Evolutionary conservation across 1,140 invertebrate species (phyloP).

Genomic region (Drosophila chauvacae): DNA sequence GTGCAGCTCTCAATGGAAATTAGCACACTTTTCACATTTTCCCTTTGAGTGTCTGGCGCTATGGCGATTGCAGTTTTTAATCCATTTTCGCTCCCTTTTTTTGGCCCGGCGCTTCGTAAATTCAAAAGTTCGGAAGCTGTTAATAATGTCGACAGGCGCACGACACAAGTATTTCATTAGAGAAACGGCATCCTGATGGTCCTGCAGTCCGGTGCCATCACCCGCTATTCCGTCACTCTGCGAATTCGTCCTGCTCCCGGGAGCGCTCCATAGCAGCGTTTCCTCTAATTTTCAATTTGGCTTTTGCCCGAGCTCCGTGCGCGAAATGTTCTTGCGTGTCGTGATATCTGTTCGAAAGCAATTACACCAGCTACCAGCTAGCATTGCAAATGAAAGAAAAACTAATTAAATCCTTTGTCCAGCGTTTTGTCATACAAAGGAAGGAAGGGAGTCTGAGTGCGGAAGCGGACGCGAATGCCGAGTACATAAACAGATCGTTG

Average conservation of each 20-base stretch:
- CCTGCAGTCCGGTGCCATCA: slow-evolving; percentile 6
- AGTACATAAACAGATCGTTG: slow-evolving; percentile 40
- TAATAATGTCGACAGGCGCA: slow-evolving; percentile 79
- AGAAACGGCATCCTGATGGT: slow-evolving; percentile 37
- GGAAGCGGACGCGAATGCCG: not conserved
- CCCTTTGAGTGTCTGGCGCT: slow-evolving; percentile 34
- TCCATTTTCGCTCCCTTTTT: slow-evolving; percentile 34
- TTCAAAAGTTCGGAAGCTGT: slow-evolving; percentile 79
- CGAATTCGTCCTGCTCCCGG: not conserved
- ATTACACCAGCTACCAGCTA: slow-evolving; percentile 50
- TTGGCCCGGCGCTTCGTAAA: slow-evolving; percentile 36
- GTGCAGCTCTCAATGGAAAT: slow-evolving; percentile 63
- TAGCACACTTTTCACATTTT: slow-evolving; percentile 74
- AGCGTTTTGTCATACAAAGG: slow-evolving; percentile 52
- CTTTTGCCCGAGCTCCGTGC: slow-evolving; percentile 57
- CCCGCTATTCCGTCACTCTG: slow-evolving; percentile 7
- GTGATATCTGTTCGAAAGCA: slow-evolving; percentile 71
- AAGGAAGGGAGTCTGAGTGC: not conserved
- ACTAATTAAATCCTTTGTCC: slow-evolving; percentile 83
- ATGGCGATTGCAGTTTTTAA: slow-evolving; percentile 51
- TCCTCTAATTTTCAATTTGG: slow-evolving; percentile 53
- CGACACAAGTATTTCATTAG: slow-evolving; percentile 83
- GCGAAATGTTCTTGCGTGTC: slow-evolving; percentile 48
- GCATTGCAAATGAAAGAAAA: slow-evolving; percentile 75
- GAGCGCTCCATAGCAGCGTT: slow-evolving; percentile 10